Evolutionary conservation across 2,113 vertebrate genomes (phyloP).

Genomic region (Pituophis catenifer): DNA sequence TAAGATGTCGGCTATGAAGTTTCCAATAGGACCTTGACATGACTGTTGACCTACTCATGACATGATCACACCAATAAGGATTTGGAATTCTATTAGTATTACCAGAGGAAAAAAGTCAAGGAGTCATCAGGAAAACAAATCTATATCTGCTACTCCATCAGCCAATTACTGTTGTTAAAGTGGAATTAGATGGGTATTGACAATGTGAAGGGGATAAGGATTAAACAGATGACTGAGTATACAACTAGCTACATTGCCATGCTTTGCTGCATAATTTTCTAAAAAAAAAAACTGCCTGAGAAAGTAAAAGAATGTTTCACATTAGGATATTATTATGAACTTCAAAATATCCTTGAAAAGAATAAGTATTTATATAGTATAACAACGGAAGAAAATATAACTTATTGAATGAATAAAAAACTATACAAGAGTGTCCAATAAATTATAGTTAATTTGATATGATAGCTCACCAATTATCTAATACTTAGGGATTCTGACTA

Average conservation of each 20-base stretch:
- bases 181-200: constrained; percentile 99
- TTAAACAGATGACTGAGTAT: constrained; percentile 82
- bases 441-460: constrained; percentile 48
- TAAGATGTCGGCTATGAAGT: constrained; percentile 97
- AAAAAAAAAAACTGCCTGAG: constrained; percentile 39
- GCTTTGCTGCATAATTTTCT: constrained; percentile 38
- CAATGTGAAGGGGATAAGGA: constrained; percentile 89
- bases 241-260: constrained; percentile 53
- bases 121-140: constrained; percentile 99
- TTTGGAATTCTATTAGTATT: constrained; percentile 99
- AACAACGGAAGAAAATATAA: constrained; percentile 30
- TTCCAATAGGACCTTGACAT: constrained; percentile 99
- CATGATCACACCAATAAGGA: constrained; percentile 91
- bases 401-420: constrained; percentile 25
- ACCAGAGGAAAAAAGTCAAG: constrained; percentile 95
- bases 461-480: constrained; percentile 45
- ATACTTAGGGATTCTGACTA: constrained; percentile 24
- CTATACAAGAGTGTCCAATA: constrained; percentile 17
- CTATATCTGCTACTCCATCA: constrained; percentile 99
- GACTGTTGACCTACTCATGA: constrained; percentile 98
- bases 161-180: constrained; percentile 99
- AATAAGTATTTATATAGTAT: constrained; percentile 41
- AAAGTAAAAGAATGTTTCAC: constrained; percentile 28
- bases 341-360: constrained; percentile 30
- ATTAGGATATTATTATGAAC: constrained; percentile 34